Evolutionary conservation across 2,113 vertebrate species (phyloP), one percentile per base, ranked within the genome.

Genomic region (Grammomys dolichurus): DNA sequence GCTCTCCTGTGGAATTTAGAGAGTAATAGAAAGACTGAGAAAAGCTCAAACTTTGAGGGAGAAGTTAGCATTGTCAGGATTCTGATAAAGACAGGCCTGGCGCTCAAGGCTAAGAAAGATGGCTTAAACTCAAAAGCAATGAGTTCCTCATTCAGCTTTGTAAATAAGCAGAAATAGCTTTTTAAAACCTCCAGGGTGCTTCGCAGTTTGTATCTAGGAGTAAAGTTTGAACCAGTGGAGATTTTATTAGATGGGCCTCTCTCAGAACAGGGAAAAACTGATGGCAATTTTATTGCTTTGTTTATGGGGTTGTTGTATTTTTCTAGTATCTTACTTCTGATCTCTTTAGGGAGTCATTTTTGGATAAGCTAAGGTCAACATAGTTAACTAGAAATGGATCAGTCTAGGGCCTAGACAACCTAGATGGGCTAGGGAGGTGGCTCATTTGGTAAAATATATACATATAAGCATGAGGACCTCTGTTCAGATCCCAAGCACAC

Each of bases 151-250:
- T 90, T 93, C 56, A 94, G 8, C 78, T 92, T 84, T 89, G 63
- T 72, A 96, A 93, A 91, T 89, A 95, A 93, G 75, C 82, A 92
- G 77, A 96, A 96, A 89, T 84, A n/a, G 87, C 63, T 72, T 94
- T 86, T 85, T 54, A 67, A 56, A 93, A 56, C 87, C 82, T 94
- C 65, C 26, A 46, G 81, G 78, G 75, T 26, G 82, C 58, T 90
- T 36, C 7, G 46, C 69, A 51, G 46, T 82, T 94, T 56, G 4
- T 73, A 54, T 78, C 77, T 93, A 70, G 85, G 76, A 89, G 40
- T 73, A 72, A 31, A 90, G 28, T 78, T 92, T 93, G 78, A 82
- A 2, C 81, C 31, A 17, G 19, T 88, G 87, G 80, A 69, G 51
- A 60, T 87, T 96, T 97, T 96, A 95, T 91, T 81, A 95, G 43